A percentile compares a stretch with the other conserved stretches of the same genome.
phyloP scores from a whole-genome alignment of 2,797 vertebrate genomes.

The Tapera naevia region DNA sequence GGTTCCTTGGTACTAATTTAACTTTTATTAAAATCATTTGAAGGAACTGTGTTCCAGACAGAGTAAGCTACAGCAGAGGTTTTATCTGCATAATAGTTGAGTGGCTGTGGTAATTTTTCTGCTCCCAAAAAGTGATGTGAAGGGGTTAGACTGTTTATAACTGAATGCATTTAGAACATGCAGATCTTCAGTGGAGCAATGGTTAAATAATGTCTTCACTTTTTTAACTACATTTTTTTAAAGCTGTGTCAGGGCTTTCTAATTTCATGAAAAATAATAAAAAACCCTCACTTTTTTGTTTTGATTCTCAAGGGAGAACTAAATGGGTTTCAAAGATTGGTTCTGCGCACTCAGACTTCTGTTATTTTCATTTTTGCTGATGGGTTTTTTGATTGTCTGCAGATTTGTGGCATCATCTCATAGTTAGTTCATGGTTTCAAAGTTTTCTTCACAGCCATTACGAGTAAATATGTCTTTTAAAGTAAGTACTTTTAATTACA shows the following conservation, averaged over 20 bases:
- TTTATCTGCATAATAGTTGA: not conserved
- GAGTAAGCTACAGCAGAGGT: not conserved
- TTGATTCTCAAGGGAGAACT: not conserved
- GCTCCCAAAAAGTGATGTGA: not conserved
- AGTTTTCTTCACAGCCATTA: not conserved
- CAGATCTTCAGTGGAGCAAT: not conserved
- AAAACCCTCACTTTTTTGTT: not conserved
- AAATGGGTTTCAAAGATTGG: not conserved
- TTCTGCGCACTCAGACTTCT: not conserved
- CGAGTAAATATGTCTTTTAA: not conserved
- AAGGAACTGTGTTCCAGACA: not conserved
- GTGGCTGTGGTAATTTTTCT: not conserved
- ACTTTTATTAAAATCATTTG: not conserved
- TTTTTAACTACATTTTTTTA: not conserved
- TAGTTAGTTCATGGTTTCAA: not conserved
- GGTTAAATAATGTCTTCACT: not conserved
- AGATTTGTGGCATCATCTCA: not conserved
- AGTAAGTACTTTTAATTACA: not conserved
- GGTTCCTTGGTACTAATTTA: constrained; percentile 1
- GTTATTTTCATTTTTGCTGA: not conserved
- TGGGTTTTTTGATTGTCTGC: not conserved
- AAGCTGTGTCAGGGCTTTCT: not conserved
- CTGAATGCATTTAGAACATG: not conserved
- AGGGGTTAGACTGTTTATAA: not conserved
- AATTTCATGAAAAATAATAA: not conserved